Percentiles rank a stretch among this genome's conserved stretches.
Evolutionary conservation across 1,140 invertebrate genomes (phyloP).

Genomic region (Araneus ventricosus): DNA sequence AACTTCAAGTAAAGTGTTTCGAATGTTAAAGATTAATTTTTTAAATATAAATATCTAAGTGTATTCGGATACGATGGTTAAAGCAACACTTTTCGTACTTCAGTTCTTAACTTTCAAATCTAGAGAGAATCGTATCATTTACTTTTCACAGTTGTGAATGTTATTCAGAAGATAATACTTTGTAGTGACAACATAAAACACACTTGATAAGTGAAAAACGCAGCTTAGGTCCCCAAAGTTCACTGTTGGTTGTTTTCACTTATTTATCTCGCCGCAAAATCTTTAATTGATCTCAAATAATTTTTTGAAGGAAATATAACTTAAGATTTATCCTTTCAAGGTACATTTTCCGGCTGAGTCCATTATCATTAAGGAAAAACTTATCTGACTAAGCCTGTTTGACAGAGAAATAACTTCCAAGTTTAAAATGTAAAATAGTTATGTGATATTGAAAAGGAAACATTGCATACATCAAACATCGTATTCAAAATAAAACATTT

Average conservation of each 20-base stretch:
- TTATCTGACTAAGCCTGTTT: no score
- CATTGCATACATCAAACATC: no score
- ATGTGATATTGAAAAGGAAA: no score
- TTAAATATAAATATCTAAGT: no score
- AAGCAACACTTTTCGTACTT: no score
- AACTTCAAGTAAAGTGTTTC: no score
- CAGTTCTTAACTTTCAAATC: no score
- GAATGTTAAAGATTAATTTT: no score
- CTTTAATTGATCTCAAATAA: background rate
- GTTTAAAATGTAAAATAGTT: no score
- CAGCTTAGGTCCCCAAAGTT: background rate
- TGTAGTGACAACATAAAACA: background rate
- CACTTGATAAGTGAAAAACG: background rate
- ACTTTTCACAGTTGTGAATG: background rate
- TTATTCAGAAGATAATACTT: background rate
- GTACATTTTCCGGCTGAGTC: background rate
- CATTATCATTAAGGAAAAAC: background rate
- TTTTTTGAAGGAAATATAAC: background rate
- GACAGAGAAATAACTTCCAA: no score
- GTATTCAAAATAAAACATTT: no score
- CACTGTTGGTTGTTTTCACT: background rate
- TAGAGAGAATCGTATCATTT: background rate
- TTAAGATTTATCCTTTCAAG: background rate
- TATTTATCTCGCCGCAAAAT: background rate
- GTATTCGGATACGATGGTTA: no score